These are phyloP conservation scores for Prosapia bicincta DNA, from an alignment of 2,888 invertebrate genomes.

Conservation along the genomic window DNA sequence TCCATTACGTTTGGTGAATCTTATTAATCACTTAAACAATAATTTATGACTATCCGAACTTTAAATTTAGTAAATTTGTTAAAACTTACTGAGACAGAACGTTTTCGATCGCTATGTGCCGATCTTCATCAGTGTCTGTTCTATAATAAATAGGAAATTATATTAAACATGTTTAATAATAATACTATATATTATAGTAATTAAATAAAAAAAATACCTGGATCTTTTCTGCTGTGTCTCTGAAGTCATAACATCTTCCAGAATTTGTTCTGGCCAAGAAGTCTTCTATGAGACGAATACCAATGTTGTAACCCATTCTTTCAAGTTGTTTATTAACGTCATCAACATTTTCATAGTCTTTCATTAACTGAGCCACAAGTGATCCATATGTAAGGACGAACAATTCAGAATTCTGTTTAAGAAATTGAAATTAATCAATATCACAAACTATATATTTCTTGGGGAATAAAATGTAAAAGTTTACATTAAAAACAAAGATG, in stretches of 20 bases:
- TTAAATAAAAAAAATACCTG: too few relatives aligned
- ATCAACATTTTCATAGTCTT: conserved; percentile 94
- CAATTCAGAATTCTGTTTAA: conserved; percentile 95
- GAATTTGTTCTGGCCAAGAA: conserved; percentile 89
- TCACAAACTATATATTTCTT: background rate
- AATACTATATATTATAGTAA: too few relatives aligned
- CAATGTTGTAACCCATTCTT: conserved; percentile 97
- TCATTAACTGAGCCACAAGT: conserved; percentile 92
- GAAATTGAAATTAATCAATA: conserved; percentile 41
- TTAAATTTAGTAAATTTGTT: too few relatives aligned
- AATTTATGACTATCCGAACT: too few relatives aligned
- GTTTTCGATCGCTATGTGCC: too few relatives aligned
- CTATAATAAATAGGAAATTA: too few relatives aligned
- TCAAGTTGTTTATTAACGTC: conserved; percentile 97
- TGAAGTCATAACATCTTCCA: conserved; percentile 89
- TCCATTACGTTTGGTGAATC: too few relatives aligned
- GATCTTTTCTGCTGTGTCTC: conserved; percentile 95
- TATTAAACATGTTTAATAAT: too few relatives aligned
- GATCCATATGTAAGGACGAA: conserved; percentile 98
- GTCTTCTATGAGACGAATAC: conserved; percentile 95
- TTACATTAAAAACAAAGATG: background rate
- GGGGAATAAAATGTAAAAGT: conserved; percentile 2
- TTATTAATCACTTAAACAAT: too few relatives aligned
- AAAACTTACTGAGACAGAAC: too few relatives aligned
- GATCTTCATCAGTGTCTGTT: too few relatives aligned